These are phyloP conservation scores for Caenorhabditis panamensis DNA, from an alignment of 2,888 invertebrate genomes.

Conservation along the genomic window DNA sequence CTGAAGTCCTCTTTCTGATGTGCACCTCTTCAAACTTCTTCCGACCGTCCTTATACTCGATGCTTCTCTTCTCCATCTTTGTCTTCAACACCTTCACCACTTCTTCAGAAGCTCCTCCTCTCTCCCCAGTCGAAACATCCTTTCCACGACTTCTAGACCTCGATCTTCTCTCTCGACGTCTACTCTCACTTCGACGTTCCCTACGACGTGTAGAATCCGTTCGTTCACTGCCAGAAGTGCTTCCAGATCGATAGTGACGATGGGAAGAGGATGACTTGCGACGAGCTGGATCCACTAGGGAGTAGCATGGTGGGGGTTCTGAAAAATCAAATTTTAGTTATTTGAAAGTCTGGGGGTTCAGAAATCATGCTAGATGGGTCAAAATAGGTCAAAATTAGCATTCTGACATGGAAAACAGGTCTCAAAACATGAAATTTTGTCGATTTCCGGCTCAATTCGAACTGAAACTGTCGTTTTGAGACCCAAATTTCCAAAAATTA, in stretches of 20 bases:
- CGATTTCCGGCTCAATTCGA: too few species aligned
- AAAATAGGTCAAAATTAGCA: too few species aligned
- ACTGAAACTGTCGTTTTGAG: too few species aligned
- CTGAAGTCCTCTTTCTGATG: constrained; percentile 33
- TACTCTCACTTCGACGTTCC: background rate
- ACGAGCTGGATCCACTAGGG: constrained; percentile 25
- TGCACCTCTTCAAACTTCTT: constrained; percentile 37
- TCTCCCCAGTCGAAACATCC: background rate
- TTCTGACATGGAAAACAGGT: too few species aligned
- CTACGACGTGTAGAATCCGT: background rate
- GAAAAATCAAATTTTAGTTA: background rate
- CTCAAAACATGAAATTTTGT: too few species aligned
- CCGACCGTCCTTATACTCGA: constrained; percentile 38
- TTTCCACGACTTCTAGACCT: background rate
- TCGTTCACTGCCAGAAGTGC: constrained; percentile 2
- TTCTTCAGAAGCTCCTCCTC: too few species aligned
- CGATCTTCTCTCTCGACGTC: background rate
- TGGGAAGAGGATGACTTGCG: constrained; percentile 10
- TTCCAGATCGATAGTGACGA: background rate
- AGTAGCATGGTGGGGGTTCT: constrained; percentile 40
- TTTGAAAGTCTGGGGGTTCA: background rate
- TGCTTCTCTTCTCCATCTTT: constrained; percentile 39
- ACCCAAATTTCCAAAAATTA: too few species aligned
- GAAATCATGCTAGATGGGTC: too few species aligned
- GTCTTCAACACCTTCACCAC: constrained; percentile 27